Evolutionary conservation across 2,888 invertebrate genomes (phyloP), one percentile per base, ranked within the genome.

Genomic region (Phyto melanocephala): DNA sequence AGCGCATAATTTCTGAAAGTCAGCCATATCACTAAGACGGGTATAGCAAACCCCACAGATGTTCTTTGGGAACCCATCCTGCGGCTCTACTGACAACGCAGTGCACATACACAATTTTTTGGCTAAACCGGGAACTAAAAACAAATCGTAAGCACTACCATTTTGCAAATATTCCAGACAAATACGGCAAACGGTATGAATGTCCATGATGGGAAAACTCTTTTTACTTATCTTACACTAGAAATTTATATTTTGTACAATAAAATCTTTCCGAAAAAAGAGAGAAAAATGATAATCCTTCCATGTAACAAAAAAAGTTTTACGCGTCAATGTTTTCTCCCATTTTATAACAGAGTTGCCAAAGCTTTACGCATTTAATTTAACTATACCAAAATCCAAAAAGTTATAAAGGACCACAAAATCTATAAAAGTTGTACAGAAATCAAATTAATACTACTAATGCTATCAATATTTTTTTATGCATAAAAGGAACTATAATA

Each of bases 1-100:
- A 1, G 87, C 87, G 54, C 90, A 90, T 24, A 88, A 79, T 22
- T 87, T 87, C 56, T 89, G 90, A 68, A 90, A 90, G 13, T 89
- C 89, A 5, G 89, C 87, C 84, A 89, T 85, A 62, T 90, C 90
- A 35, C 87, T 88, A 1, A 90, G 87, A 11, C 89, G 88, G 1
- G 85, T 83, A 35, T 87, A 89, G 65, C 90, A 90, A 35, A 78
- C 84, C n/a, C 86, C 86, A 81, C 90, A 90, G 33, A 90, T 85
- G 70, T 87, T 89, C 54, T 87, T 88, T 11, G 90, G 90, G 35
- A 88, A 90, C 11, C 89, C 90, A 85, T 90, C 90, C 72, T 88
- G 87, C 60, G 86, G 87, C 65, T 90, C 89, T 81, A 90, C 88
- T 2, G 87, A 87, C 56, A 90, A 80, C 8, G 90, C 87, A 3